Evolutionary conservation across 2,797 vertebrate species (phyloP).

Genomic region (Rhynchonycteris naso): DNA sequence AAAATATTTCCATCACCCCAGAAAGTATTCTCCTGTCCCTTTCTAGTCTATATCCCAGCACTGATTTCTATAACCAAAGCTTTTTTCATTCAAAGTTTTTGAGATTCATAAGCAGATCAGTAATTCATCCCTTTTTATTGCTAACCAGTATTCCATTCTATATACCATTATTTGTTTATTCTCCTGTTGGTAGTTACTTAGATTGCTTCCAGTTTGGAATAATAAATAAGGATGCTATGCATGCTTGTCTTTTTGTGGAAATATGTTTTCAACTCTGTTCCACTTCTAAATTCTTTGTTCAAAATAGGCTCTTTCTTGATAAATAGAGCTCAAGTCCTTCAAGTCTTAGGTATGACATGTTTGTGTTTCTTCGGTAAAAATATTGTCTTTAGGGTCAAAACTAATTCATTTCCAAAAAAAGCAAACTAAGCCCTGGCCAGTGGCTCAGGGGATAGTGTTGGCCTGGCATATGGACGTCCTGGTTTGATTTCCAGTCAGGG

Average conservation of each 20-base stretch:
- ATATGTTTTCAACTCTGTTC: constrained; percentile 8
- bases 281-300: constrained; percentile 3
- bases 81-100: constrained; percentile 20
- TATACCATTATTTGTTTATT: neutral
- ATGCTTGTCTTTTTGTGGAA: neutral
- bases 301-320: constrained; percentile 17
- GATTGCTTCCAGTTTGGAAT: neutral
- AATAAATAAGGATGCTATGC: neutral
- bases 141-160: neutral
- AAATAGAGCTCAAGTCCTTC: constrained; percentile 5
- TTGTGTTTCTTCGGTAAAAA: neutral
- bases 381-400: neutral
- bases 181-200: neutral
- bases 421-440: neutral
- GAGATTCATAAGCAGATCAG: neutral
- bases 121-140: neutral
- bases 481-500: no score
- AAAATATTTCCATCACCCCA: neutral
- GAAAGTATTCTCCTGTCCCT: neutral
- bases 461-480: no score
- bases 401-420: neutral
- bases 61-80: neutral
- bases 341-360: neutral
- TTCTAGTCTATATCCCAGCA: neutral
- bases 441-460: no score